Base-by-base conservation (phyloP, 2,888 invertebrate genomes). In the Alloscopus bannaensis region DNA sequence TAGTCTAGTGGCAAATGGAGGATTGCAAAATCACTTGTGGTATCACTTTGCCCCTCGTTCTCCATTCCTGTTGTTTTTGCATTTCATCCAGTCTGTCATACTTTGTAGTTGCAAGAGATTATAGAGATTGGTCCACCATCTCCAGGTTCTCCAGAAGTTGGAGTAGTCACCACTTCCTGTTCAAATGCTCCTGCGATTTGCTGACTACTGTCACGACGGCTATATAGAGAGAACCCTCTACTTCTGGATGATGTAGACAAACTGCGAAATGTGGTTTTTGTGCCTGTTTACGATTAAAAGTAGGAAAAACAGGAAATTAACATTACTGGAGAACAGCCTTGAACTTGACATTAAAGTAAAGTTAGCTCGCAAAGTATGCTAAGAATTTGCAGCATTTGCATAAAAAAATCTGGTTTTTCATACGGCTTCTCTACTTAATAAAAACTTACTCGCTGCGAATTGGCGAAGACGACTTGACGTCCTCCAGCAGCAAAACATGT, bases 391-490 rank as follows among this genome's bases (percentile, higher is more conserved):
- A n/a, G n/a, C n/a, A n/a, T n/a, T n/a, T n/a, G n/a, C n/a, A n/a
- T n/a, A n/a, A n/a, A n/a, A n/a, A n/a, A n/a, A n/a, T n/a, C n/a
- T n/a, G n/a, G n/a, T n/a, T n/a, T n/a, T n/a, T n/a, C n/a, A n/a
- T n/a, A n/a, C n/a, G n/a, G n/a, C n/a, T n/a, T n/a, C n/a, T n/a
- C n/a, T n/a, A n/a, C n/a, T n/a, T n/a, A n/a, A n/a, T n/a, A n/a
- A n/a, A n/a, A n/a, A 47, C 71, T 72, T 52, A 72, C 71, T 72
- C 13, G 71, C 71, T 29, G 71, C 52, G 50, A 72, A 52, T n/a
- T 52, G 71, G 0, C 71, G 62, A 31, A 72, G 20, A 16, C 62
- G 24, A 26, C 13, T 36, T 2, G 50, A 22, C 8, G 62, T 28
- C 28, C 52, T 31, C 62, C 71, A 62, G 26, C 71, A 72, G 71